Conservation (phyloP, 1,140 invertebrate genomes). For the Acromyrmex heyeri region DNA sequence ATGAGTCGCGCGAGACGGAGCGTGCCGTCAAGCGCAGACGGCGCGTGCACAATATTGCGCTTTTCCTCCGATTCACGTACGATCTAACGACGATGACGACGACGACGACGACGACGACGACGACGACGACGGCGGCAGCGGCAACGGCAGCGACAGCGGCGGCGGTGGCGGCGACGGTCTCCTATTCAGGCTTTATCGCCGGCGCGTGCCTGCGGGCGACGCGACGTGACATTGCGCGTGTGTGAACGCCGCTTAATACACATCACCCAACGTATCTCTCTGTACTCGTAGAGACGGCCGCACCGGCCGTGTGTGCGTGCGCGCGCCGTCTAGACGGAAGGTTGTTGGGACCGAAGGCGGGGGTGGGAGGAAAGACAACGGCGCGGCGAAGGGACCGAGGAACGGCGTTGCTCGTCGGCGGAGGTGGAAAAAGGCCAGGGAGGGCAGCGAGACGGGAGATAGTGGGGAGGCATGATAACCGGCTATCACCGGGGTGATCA, state of each 20-base stretch:
- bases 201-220: conserved; percentile 43
- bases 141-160: too few species aligned
- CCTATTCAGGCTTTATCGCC: conserved; percentile 67
- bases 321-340: conserved; percentile 83
- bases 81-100: conserved; percentile 9
- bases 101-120: conserved; percentile 18
- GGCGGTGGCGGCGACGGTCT: conserved; percentile 42
- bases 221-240: conserved; percentile 43
- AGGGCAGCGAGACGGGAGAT: conserved; percentile 68
- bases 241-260: conserved; percentile 50
- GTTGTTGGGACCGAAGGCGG: conserved; percentile 78
- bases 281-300: conserved; percentile 43
- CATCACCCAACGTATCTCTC: conserved; percentile 52
- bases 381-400: conserved; percentile 68
- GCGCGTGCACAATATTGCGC: conserved; percentile 26
- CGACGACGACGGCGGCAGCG: not conserved
- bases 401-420: conserved; percentile 53
- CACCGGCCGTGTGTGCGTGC: conserved; percentile 66
- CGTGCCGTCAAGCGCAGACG: conserved; percentile 38
- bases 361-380: conserved; percentile 71
- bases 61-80: conserved; percentile 51
- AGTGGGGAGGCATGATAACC: conserved; percentile 79
- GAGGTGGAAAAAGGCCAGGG: conserved; percentile 65
- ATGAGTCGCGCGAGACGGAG: conserved; percentile 18
- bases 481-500: conserved; percentile 72